phyloP scores from a whole-genome alignment of 2,888 invertebrate species.

The Rhogogaster chlorosoma region DNA sequence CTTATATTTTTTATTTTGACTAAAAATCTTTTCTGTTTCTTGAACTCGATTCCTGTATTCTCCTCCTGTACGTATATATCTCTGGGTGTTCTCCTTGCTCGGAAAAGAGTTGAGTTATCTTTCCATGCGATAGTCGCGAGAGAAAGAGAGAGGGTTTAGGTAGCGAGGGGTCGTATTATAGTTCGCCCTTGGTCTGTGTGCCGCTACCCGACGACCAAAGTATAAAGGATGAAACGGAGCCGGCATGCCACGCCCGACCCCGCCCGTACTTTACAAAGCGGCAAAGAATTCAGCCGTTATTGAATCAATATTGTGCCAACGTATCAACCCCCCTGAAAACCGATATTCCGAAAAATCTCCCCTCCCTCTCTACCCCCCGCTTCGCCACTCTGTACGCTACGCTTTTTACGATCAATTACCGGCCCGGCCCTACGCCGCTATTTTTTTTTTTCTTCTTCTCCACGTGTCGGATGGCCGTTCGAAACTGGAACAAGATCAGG shows the following conservation, averaged over 20 bases:
- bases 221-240: slow-evolving; percentile 75
- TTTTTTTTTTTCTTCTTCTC: neutral
- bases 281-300: slow-evolving; percentile 69
- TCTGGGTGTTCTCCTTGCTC: neutral
- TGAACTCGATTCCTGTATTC: neutral
- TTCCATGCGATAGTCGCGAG: neutral
- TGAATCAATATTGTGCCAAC: slow-evolving; percentile 75
- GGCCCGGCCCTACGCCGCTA: neutral
- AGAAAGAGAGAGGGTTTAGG: neutral
- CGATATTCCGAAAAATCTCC: slow-evolving; percentile 41
- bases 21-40: neutral
- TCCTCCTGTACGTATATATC: neutral
- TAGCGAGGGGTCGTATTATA: slow-evolving; percentile 74
- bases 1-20: neutral
- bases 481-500: neutral
- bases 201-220: slow-evolving; percentile 59
- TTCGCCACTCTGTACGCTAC: neutral
- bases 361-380: neutral
- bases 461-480: neutral
- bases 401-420: slow-evolving; percentile 49
- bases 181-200: slow-evolving; percentile 59
- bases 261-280: slow-evolving; percentile 60
- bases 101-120: neutral
- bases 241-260: slow-evolving; percentile 71
- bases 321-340: slow-evolving; percentile 60